Base-by-base conservation (phyloP, 2,797 vertebrate species). In the Numenius phaeopus region DNA sequence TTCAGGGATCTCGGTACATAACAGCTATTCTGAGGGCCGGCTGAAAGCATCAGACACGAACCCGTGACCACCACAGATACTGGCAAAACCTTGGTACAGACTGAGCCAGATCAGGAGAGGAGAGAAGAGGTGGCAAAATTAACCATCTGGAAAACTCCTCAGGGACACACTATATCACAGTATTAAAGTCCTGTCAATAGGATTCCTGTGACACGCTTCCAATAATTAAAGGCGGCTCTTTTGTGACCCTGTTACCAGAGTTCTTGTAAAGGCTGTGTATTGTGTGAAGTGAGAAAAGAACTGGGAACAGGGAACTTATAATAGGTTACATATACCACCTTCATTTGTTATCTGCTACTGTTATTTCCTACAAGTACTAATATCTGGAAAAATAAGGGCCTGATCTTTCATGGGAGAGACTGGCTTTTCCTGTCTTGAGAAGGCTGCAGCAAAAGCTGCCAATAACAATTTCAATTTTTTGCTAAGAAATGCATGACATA, bases 1-100 rank as follows among this genome's bases (percentile, higher is more conserved):
- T 30, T 47, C 32, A 58, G 55, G 32, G 32, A 64, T 61, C 87
- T 72, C 27, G 44, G 52, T 9, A 59, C 10, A 17, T 30, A 67
- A 64, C 0, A 67, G 34, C 14, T 17, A 37, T 0, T 20, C n/a
- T 66, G 70, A 47, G 70, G 0, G 0, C 17, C 22, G 29, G 58
- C 32, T n/a, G 42, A 93, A 82, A 90, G 50, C 64, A 55, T 29
- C 46, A 58, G 54, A 54, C 40, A 19, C 32, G 61, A 77, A 66
- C 18, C 29, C 2, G 0, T 23, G 64, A 49, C 46, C 65, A 39
- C 40, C 54, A 42, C 8, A 73, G n/a, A 58, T 9, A 46, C 23
- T 34, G 64, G 42, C 55, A 88, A 83, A 85, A 91, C 66, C 40
- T 80, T 55, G 22, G 34, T 81, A 23, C 73, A 83, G 42, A 61